A percentile compares a stretch with the other conserved stretches of the same genome.
Conservation (phyloP, 2,888 invertebrate genomes). For the Macrosiphum euphorbiae region DNA sequence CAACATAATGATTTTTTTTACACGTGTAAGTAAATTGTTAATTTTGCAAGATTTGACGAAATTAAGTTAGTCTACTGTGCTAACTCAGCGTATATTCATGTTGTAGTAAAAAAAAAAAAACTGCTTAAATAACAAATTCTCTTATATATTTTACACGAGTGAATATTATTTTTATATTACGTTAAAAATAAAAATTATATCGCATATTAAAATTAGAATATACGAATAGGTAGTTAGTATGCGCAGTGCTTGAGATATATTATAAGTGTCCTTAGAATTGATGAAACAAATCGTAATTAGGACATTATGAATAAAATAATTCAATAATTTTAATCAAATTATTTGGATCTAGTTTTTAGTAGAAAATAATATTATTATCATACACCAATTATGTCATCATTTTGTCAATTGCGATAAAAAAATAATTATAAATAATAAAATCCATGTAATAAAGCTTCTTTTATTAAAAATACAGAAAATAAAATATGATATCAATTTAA, state of each 20-base stretch:
- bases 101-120: slow-evolving; percentile 19
- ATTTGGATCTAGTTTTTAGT: not conserved
- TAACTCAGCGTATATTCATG: not conserved
- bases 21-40: not conserved
- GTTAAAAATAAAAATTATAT: not conserved
- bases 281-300: not conserved
- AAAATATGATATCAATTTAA: not conserved
- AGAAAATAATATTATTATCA: not conserved
- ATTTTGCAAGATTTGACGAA: not conserved
- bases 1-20: not conserved
- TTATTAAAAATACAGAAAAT: not conserved
- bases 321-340: not conserved
- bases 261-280: not conserved
- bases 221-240: not conserved
- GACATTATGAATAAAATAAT: not conserved
- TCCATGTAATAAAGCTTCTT: not conserved
- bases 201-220: not conserved
- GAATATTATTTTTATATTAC: not conserved
- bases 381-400: not conserved
- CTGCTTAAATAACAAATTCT: not conserved
- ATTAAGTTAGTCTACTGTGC: not conserved
- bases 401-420: not conserved
- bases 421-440: not conserved
- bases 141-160: not conserved
- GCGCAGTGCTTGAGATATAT: not conserved